Base-by-base conservation (phyloP, 2,888 invertebrate species). In the Ceraclea dissimilis region DNA sequence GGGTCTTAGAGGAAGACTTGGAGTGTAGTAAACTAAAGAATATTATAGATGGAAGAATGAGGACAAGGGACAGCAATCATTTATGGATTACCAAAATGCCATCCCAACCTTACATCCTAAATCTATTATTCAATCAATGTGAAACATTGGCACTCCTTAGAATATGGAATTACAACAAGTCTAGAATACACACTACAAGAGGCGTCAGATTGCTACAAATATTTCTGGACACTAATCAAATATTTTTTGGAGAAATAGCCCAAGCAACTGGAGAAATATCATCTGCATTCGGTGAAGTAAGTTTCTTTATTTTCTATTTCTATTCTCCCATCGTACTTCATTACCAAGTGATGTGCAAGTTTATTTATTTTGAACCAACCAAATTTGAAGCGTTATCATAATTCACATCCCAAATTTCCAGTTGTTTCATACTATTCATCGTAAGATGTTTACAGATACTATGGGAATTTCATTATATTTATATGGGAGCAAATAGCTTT, bases 81-180 rank as follows among this genome's bases (percentile, higher is more conserved):
- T 78, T 87, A 64, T 90, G 90, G 90, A 73, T 85, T 18, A 79
- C 85, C 19, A 83, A 86, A 2, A 85, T 82, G 64, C 81, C 81
- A 2, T 66, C 70, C 2, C 79, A 71, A 4, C 79, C 83, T 51
- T 80, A 87, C 65, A 76, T 76, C 2, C 73, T 90, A 60, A 76
- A 76, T 56, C 69, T 88, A 31, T 70, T 79, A 31, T 80, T 90
- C 63, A 72, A 75, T 16, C 70, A 75, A 51, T 68, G 69, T n/a
- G 70, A 76, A 51, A 73, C 71, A 34, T 68, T 87, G 16, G 85
- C 86, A 17, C 68, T 87, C 66, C 74, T 88, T 57, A 76, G 87
- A 69, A 79, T 88, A 67, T 88, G 87, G 91, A 92, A 92, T 70
- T 92, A 93, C 70, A 91, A 91, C 70, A 91, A 91, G 70, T 91